phyloP scores from a whole-genome alignment of 2,888 invertebrate species.

The Atethmia centrago region DNA sequence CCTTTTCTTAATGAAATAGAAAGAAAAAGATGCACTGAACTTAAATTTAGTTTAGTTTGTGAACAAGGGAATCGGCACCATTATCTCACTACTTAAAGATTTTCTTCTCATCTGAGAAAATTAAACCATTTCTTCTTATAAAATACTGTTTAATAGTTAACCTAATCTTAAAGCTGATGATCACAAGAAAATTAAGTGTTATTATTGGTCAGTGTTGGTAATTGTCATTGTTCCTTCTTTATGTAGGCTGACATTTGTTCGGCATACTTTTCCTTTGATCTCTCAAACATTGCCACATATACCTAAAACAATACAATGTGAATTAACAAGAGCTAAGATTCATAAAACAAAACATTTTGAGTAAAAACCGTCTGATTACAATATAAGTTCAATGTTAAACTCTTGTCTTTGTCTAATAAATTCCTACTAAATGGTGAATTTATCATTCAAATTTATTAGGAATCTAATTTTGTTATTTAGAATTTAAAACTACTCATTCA shows the following conservation, averaged over 20 bases:
- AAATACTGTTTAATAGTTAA: conserved; percentile 72
- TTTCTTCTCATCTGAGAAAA: conserved; percentile 10
- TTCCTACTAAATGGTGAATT: background rate
- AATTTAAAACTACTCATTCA: background rate
- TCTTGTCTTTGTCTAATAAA: background rate
- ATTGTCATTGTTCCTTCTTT: conserved; percentile 87
- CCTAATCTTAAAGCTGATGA: conserved; percentile 86
- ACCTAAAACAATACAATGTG: conserved; percentile 87
- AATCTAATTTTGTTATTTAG: background rate
- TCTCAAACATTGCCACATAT: conserved; percentile 93
- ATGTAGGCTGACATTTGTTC: conserved; percentile 93
- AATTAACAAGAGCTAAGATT: background rate
- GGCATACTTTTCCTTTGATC: conserved; percentile 94
- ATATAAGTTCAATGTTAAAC: background rate
- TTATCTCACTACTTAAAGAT: background rate
- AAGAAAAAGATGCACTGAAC: no score
- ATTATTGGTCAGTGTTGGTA: conserved; percentile 54
- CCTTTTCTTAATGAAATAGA: no score
- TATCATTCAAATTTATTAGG: background rate
- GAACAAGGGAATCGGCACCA: no score
- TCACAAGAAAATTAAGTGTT: conserved; percentile 81
- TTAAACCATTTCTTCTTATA: conserved; percentile 48
- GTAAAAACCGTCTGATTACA: background rate
- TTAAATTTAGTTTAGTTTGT: no score
- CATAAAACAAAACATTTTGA: no score